Evolutionary conservation across 2,797 vertebrate genomes (phyloP).

Genomic region (Sebastes trivittatus): DNA sequence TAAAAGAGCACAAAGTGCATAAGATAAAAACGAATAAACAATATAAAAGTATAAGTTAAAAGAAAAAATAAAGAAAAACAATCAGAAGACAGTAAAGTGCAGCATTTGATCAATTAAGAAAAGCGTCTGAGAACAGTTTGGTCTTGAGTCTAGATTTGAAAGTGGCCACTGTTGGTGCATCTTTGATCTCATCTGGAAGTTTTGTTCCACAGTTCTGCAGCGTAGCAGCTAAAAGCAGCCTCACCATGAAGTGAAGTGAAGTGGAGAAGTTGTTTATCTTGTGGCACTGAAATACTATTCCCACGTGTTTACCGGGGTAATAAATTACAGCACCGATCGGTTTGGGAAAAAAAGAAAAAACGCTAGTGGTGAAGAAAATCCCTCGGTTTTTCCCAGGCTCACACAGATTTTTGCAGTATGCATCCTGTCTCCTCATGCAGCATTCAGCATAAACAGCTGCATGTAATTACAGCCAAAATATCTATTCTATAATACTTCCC

Average conservation of each 20-base stretch:
- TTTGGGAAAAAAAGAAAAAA: conserved; percentile 26
- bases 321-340: conserved; percentile 73
- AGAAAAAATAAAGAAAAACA: too few species aligned
- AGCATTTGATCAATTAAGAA: too few species aligned
- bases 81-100: too few species aligned
- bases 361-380: conserved; percentile 31
- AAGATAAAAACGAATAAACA: too few species aligned
- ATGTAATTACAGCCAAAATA: conserved; percentile 13
- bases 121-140: too few species aligned
- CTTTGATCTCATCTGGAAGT: too few species aligned
- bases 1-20: too few species aligned
- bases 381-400: conserved; percentile 69
- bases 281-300: conserved; percentile 78
- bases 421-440: conserved; percentile 19
- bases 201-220: too few species aligned
- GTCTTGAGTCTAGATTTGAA: too few species aligned
- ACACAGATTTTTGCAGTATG: neutral
- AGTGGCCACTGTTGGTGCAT: too few species aligned
- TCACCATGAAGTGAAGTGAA: neutral
- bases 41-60: too few species aligned
- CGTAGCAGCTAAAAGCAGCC: too few species aligned
- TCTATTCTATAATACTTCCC: neutral
- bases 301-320: conserved; percentile 82
- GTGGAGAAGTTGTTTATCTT: conserved; percentile 77
- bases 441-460: conserved; percentile 34